These are phyloP conservation scores for Agelaius phoeniceus DNA, from an alignment of 2,113 vertebrate genomes.

Conservation along the genomic window DNA sequence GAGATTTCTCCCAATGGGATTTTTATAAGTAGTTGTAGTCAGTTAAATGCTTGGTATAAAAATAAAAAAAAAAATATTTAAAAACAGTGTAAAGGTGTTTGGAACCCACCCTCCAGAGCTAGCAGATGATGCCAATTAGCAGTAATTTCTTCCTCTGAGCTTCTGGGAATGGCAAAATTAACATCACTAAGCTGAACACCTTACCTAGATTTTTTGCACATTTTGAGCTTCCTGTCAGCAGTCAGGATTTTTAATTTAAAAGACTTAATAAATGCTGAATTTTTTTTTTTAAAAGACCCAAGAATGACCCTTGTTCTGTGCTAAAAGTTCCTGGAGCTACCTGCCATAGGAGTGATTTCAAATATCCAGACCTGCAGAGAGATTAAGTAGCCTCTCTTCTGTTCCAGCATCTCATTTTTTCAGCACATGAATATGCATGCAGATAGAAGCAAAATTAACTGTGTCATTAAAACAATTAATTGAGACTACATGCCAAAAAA, in stretches of 20 bases:
- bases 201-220: background rate
- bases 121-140: background rate
- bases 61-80: background rate
- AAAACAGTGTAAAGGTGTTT: background rate
- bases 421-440: background rate
- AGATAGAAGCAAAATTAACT: conserved; percentile 5
- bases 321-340: background rate
- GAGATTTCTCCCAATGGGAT: background rate
- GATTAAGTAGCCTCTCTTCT: background rate
- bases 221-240: background rate
- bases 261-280: background rate
- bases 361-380: background rate
- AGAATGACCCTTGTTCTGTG: background rate
- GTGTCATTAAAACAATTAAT: conserved; percentile 35
- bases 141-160: background rate
- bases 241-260: background rate
- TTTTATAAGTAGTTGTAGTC: background rate
- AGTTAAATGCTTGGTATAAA: conserved; percentile 7
- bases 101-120: background rate
- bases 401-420: background rate
- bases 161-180: background rate
- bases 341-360: background rate
- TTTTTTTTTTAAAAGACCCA: background rate
- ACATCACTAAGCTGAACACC: background rate
- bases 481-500: background rate